Evolutionary conservation across 1,140 invertebrate genomes (phyloP).

Genomic region (Tribolium madens): DNA sequence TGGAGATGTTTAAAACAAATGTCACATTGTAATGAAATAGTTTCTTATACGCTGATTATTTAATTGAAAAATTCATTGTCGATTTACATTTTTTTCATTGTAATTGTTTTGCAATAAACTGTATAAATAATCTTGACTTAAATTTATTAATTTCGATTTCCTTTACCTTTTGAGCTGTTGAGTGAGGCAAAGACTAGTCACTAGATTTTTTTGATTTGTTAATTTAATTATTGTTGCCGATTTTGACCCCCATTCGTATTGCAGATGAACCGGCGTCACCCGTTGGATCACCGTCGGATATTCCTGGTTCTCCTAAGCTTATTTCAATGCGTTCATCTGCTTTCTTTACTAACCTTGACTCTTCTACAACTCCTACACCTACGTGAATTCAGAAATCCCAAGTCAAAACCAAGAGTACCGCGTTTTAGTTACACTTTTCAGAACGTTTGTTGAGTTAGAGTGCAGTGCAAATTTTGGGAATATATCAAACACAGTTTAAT

Average conservation of each 20-base stretch:
- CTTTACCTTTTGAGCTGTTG: constrained; percentile 43
- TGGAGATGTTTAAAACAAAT: constrained; percentile 44
- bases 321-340: constrained; percentile 57
- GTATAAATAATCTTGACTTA: constrained; percentile 41
- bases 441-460: background rate
- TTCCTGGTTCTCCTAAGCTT: constrained; percentile 55
- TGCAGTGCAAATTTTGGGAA: constrained; percentile 1
- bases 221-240: constrained; percentile 31
- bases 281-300: constrained; percentile 51
- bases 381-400: constrained; percentile 49
- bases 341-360: constrained; percentile 60
- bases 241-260: constrained; percentile 42
- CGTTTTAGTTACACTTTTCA: constrained; percentile 2
- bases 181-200: constrained; percentile 30
- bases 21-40: constrained; percentile 20
- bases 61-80: constrained; percentile 29
- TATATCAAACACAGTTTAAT: background rate
- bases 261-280: constrained; percentile 57
- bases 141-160: constrained; percentile 38
- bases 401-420: background rate
- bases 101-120: constrained; percentile 46
- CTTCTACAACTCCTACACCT: constrained; percentile 59
- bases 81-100: constrained; percentile 41
- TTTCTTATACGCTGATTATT: constrained; percentile 37
- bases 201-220: constrained; percentile 14